A percentile compares a stretch with the other conserved stretches of the same genome.
phyloP scores from a whole-genome alignment of 2,113 vertebrate genomes.

The Numenius arquata region DNA sequence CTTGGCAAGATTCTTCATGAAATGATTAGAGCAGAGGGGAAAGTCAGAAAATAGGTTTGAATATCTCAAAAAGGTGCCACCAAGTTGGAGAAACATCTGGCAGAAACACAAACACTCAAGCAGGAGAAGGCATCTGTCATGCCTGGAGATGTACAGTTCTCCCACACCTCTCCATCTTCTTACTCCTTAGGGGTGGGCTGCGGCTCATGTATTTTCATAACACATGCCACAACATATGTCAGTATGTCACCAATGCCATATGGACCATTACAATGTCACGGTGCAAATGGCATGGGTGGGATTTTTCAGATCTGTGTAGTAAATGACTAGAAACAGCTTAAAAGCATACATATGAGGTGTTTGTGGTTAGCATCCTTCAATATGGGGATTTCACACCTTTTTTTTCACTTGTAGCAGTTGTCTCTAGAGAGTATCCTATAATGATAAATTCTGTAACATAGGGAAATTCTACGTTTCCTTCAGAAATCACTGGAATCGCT shows the following conservation, averaged over 20 bases:
- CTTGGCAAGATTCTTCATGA: not conserved
- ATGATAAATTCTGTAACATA: not conserved
- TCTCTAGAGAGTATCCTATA: not conserved
- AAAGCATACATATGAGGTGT: not conserved
- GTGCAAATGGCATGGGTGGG: not conserved
- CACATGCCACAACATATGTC: not conserved
- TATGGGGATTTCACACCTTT: not conserved
- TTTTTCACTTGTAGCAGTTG: not conserved
- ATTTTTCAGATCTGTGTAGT: not conserved
- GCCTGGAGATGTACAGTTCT: not conserved
- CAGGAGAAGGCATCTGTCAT: rapidly evolving
- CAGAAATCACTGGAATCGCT: not conserved
- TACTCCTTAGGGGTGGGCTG: not conserved
- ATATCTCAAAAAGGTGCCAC: not conserved
- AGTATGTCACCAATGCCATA: not conserved
- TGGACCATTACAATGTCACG: not conserved
- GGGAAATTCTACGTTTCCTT: not conserved
- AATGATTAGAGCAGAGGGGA: not conserved
- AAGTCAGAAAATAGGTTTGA: not conserved
- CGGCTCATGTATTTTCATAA: not conserved
- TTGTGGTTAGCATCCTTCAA: not conserved
- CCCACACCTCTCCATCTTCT: not conserved
- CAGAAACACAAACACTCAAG: not conserved
- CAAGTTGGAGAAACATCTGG: not conserved
- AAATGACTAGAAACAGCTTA: not conserved